Base-by-base conservation (phyloP, 2,113 vertebrate species). In the Mastomys coucha region DNA sequence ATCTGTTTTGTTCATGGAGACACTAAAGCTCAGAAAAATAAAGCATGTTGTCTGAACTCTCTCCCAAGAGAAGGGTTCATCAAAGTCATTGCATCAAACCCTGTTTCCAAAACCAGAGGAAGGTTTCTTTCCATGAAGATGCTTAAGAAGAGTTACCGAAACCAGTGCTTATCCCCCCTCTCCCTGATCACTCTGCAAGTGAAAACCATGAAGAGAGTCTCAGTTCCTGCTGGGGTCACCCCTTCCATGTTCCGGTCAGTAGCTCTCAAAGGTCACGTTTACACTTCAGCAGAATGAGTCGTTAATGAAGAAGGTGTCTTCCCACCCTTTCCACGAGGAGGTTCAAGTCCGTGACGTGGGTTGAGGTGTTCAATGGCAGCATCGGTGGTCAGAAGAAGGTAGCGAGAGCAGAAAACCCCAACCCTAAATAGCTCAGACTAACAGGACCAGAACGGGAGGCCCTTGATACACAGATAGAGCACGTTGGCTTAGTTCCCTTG, bases 241-340 rank as follows among this genome's bases (percentile, higher is more conserved):
- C 56, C 42, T 14, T 7, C 17, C 58, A 45, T 2, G 31, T 65
- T 76, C 31, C 65, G 53, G 14, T 39, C 58, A 81, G 70, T 49
- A 33, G 56, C 77, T 92, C 67, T 82, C 95, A 92, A 93, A 97
- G 91, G 89, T 95, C 93, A 67, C 72, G 67, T 84, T 90, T 70
- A 78, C 22, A 24, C 89, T 87, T 93, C 84, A 28, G 51, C 51
- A 63, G 89, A 91, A 58, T 33, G 28, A 17, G 28, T 33, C 51
- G 20, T 88, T 60, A 73, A 53, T 22, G 80, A 90, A 95, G 65
- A 56, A 92, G 82, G 67, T 3, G 0, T 24, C 39, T 91, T 92
- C 33, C 39, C 69, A 24, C 49, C 7, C n/a, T 31, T 28, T 16
- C 31, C 0, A 6, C 11, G 5, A 26, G 1, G 5, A 51, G 39